These are phyloP conservation scores for Enteromius treurensis DNA, from an alignment of 2,797 vertebrate species.

Conservation along the genomic window DNA sequence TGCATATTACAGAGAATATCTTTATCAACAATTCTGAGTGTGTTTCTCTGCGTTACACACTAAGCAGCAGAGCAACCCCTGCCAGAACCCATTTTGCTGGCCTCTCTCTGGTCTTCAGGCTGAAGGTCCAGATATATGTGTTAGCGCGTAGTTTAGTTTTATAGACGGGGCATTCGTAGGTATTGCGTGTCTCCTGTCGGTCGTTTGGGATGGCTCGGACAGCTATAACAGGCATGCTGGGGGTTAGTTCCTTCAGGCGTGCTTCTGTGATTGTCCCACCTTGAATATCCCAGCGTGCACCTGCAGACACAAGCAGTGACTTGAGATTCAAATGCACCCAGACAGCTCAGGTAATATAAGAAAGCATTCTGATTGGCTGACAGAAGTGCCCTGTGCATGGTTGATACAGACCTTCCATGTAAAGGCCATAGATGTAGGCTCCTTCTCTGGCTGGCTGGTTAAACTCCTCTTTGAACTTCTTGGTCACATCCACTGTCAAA, in stretches of 20 bases:
- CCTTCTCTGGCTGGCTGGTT: conserved; percentile 80
- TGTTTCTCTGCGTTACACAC: conserved; percentile 68
- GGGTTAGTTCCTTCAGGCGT: conserved; percentile 77
- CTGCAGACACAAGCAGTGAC: conserved; percentile 53
- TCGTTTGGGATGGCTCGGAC: conserved; percentile 76
- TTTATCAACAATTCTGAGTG: not conserved
- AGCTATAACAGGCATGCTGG: conserved; percentile 77
- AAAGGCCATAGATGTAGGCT: conserved; percentile 75
- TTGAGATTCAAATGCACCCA: not conserved
- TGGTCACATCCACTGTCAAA: conserved; percentile 77
- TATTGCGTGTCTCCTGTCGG: conserved; percentile 80
- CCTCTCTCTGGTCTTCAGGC: conserved; percentile 80
- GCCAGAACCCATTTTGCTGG: conserved; percentile 79
- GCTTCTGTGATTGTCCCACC: conserved; percentile 76
- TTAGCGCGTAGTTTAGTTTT: conserved; percentile 78
- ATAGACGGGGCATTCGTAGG: conserved; percentile 81
- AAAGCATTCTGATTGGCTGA: not conserved
- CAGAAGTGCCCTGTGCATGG: not conserved
- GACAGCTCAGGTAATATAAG: not conserved
- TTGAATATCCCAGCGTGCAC: conserved; percentile 79
- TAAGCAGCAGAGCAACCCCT: conserved; percentile 80
- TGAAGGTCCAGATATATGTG: conserved; percentile 76
- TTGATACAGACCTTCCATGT: conserved; percentile 78
- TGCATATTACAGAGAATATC: not conserved
- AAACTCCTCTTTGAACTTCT: conserved; percentile 86